phyloP scores from a whole-genome alignment of 1,140 invertebrate genomes.

The Hycleus phaleratus region DNA sequence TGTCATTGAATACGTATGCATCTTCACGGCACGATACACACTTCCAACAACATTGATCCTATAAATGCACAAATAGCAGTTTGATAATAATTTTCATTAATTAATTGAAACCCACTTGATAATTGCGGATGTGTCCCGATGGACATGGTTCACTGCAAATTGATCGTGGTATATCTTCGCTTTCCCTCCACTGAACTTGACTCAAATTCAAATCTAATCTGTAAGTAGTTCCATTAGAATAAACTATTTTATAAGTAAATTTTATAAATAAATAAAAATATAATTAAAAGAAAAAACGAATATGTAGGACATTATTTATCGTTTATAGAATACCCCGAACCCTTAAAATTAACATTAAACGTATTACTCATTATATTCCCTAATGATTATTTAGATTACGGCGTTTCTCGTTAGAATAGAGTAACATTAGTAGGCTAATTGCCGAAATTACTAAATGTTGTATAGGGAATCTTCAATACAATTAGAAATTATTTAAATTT shows the following conservation, averaged over 20 bases:
- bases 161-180: slow-evolving; percentile 46
- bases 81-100: neutral
- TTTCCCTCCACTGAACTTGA: slow-evolving; percentile 23
- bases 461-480: too few relatives aligned
- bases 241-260: too few relatives aligned
- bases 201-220: slow-evolving; percentile 28
- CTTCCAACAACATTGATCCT: slow-evolving; percentile 60
- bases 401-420: too few relatives aligned
- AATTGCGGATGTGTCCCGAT: slow-evolving; percentile 52
- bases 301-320: neutral
- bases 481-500: too few relatives aligned
- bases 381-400: too few relatives aligned
- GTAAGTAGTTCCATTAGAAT: slow-evolving; percentile 1
- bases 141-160: slow-evolving; percentile 58
- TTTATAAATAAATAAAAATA: too few relatives aligned
- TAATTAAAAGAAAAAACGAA: too few relatives aligned
- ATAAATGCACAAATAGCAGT: slow-evolving; percentile 3
- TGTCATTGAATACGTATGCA: slow-evolving; percentile 53
- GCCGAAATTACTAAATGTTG: too few relatives aligned
- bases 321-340: neutral
- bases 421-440: too few relatives aligned
- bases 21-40: slow-evolving; percentile 54
- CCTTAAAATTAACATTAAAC: too few relatives aligned
- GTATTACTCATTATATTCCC: too few relatives aligned
- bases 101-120: slow-evolving; percentile 42